Evolutionary conservation across 2,113 vertebrate genomes (phyloP).

Genomic region (Neotoma lepida): DNA sequence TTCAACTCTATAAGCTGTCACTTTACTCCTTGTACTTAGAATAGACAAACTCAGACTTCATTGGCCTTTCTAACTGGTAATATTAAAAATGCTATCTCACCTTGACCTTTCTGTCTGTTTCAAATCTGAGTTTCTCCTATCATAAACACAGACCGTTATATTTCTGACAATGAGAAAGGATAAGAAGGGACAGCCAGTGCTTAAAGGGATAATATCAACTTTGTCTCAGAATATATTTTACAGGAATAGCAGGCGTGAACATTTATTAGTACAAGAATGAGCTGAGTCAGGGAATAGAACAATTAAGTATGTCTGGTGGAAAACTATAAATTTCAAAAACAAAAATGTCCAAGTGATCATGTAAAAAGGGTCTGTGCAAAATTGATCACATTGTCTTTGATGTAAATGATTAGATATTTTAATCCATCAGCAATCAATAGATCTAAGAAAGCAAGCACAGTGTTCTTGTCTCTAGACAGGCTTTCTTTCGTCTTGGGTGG

Average conservation of each 20-base stretch:
- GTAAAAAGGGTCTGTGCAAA: slow-evolving; percentile 49
- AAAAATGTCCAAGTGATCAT: slow-evolving; percentile 60
- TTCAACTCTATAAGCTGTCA: not conserved
- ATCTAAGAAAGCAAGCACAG: slow-evolving; percentile 46
- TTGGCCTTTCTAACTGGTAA: slow-evolving; percentile 36
- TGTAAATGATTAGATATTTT: slow-evolving; percentile 58
- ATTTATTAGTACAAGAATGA: slow-evolving; percentile 56
- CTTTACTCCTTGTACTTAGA: not conserved
- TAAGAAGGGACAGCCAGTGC: not conserved
- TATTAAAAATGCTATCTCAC: not conserved
- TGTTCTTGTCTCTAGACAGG: not conserved
- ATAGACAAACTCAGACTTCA: not conserved
- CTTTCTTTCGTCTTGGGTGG: not conserved
- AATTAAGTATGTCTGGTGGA: slow-evolving; percentile 39
- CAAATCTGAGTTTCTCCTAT: slow-evolving; percentile 23
- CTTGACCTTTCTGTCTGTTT: slow-evolving; percentile 27
- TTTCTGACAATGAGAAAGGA: slow-evolving; percentile 47
- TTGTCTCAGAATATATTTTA: slow-evolving; percentile 51
- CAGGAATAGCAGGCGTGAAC: slow-evolving; percentile 54
- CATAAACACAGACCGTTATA: slow-evolving; percentile 18
- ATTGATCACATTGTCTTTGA: slow-evolving; percentile 52
- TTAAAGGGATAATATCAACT: not conserved
- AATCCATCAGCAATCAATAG: slow-evolving; percentile 62
- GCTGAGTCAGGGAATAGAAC: slow-evolving; percentile 54
- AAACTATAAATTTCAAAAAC: slow-evolving; percentile 46